A percentile compares a stretch with the other conserved stretches of the same genome.
phyloP scores from a whole-genome alignment of 2,888 invertebrate species.

The Dynastes maya region DNA sequence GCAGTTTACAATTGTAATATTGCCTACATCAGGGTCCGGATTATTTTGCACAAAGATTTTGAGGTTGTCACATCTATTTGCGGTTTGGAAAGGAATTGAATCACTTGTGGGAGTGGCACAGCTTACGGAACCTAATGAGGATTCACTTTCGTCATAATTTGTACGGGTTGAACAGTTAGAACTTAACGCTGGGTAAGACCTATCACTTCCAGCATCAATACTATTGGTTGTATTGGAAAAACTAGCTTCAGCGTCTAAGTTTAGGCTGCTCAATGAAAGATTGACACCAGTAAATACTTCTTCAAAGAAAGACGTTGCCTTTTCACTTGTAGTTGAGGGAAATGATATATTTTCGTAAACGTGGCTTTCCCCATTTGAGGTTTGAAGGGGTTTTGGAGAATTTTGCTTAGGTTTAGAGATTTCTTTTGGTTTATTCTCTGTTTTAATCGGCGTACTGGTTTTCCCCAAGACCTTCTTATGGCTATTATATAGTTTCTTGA shows the following conservation, averaged over 20 bases:
- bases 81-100: not conserved
- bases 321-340: slow-evolving; percentile 2
- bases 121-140: not conserved
- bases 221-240: not conserved
- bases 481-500: slow-evolving; percentile 64
- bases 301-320: slow-evolving; percentile 35
- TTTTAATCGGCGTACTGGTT: slow-evolving; percentile 28
- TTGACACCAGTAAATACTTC: slow-evolving; percentile 46
- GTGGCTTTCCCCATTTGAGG: slow-evolving; percentile 54
- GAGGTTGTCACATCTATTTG: slow-evolving; percentile 21
- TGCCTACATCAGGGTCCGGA: slow-evolving; percentile 67
- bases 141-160: slow-evolving; percentile 22
- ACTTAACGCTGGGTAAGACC: slow-evolving; percentile 17
- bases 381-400: not conserved
- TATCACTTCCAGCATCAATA: not conserved
- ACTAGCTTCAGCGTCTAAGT: slow-evolving; percentile 22
- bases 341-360: slow-evolving; percentile 62
- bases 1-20: slow-evolving; percentile 73
- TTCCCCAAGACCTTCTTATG: slow-evolving; percentile 62
- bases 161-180: slow-evolving; percentile 19
- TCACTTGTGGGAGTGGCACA: slow-evolving; percentile 1
- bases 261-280: slow-evolving; percentile 21
- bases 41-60: slow-evolving; percentile 22
- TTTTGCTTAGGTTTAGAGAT: slow-evolving; percentile 16
- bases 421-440: slow-evolving; percentile 48